Conservation (phyloP, 2,888 invertebrate species). For the Tinea semifulvella region DNA sequence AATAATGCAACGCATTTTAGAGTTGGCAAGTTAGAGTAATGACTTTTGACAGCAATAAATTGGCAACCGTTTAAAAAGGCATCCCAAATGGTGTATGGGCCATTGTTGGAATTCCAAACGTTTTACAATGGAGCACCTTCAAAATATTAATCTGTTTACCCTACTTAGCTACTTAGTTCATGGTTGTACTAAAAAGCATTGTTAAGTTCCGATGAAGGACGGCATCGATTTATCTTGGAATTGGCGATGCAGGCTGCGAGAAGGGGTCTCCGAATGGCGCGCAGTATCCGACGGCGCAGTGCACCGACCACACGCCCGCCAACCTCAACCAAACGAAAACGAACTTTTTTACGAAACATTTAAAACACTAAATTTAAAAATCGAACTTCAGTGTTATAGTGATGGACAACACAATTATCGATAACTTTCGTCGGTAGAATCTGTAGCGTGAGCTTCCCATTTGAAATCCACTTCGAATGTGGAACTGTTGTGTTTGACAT, state of each 20-base stretch:
- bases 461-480: slow-evolving; percentile 7
- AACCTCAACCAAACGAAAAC: neutral
- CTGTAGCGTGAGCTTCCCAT: too few relatives aligned
- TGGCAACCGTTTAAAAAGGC: slow-evolving; percentile 1
- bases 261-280: neutral
- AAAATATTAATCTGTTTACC: slow-evolving; percentile 8
- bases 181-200: slow-evolving; percentile 2
- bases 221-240: neutral
- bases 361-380: neutral
- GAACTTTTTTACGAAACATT: neutral
- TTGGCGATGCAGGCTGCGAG: neutral
- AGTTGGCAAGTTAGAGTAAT: too few relatives aligned
- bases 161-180: slow-evolving; percentile 7
- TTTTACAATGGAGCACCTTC: slow-evolving; percentile 4
- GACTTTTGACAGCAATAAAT: too few relatives aligned
- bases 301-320: neutral
- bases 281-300: neutral
- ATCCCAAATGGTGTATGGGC: neutral
- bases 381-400: neutral
- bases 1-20: too few relatives aligned
- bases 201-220: neutral
- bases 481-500: slow-evolving; percentile 1
- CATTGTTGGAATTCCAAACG: neutral
- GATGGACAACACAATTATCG: neutral
- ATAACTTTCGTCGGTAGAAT: neutral